phyloP scores from a whole-genome alignment of 2,113 vertebrate genomes.

The Synodontis membranacea region DNA sequence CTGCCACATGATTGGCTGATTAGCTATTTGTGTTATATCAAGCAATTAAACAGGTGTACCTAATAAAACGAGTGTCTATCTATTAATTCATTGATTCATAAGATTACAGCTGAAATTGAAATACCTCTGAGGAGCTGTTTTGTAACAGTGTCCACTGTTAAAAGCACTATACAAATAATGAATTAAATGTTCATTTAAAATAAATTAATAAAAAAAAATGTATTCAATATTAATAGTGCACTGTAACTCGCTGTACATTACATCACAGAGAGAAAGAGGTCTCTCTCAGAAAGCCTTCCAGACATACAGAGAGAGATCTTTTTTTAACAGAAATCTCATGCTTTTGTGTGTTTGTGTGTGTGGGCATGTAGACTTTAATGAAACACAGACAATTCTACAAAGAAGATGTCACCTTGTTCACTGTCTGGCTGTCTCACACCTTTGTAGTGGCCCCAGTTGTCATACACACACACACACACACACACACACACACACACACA shows the following conservation, averaged over 20 bases:
- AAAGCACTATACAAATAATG: too few relatives aligned
- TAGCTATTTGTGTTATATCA: too few relatives aligned
- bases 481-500: not conserved
- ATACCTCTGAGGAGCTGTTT: too few relatives aligned
- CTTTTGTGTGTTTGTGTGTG: not conserved
- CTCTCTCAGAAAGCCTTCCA: constrained; percentile 32
- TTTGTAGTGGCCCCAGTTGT: not conserved
- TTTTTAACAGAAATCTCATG: constrained; percentile 5
- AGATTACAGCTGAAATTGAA: too few relatives aligned
- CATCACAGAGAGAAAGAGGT: not conserved
- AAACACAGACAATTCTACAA: not conserved
- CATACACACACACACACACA: constrained; percentile 5
- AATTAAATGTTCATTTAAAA: too few relatives aligned
- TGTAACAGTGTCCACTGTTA: too few relatives aligned
- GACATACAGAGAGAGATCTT: constrained; percentile 36
- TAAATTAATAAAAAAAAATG: not conserved
- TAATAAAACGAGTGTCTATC: too few relatives aligned
- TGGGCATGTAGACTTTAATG: not conserved
- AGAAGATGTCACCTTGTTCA: constrained; percentile 9
- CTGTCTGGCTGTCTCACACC: constrained; percentile 19
- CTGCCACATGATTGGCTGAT: too few relatives aligned
- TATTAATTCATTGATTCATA: too few relatives aligned
- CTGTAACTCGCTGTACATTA: not conserved
- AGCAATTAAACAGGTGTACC: too few relatives aligned
- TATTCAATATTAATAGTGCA: not conserved